Evolutionary conservation across 2,113 vertebrate species (phyloP).

Genomic region (Ceyx melanurus): DNA sequence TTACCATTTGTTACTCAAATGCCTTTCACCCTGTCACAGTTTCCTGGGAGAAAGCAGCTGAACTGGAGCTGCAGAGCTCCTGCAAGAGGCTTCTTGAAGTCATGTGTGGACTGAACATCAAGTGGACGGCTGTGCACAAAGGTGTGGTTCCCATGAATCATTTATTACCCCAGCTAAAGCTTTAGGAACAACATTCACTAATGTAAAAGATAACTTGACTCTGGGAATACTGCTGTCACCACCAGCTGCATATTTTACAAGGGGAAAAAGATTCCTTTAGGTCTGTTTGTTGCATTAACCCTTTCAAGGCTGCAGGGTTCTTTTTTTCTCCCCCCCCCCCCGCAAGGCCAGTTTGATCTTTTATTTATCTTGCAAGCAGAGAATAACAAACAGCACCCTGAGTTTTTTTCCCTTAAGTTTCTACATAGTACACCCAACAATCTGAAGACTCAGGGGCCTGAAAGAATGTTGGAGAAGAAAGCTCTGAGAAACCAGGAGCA

Average conservation of each 20-base stretch:
- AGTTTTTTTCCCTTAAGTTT: constrained; percentile 9
- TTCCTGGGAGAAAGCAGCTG: constrained; percentile 43
- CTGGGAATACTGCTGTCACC: constrained; percentile 55
- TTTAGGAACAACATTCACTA: constrained; percentile 64
- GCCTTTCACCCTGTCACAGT: constrained; percentile 68
- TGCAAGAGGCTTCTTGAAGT: constrained; percentile 51
- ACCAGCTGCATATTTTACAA: constrained; percentile 48
- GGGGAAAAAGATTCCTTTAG: constrained; percentile 53
- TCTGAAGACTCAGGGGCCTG: background rate
- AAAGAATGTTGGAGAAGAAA: constrained; percentile 16
- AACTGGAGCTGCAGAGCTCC: constrained; percentile 46
- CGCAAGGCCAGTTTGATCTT: constrained; percentile 42
- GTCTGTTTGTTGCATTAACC: constrained; percentile 32
- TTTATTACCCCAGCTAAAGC: constrained; percentile 63
- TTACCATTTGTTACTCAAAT: constrained; percentile 64
- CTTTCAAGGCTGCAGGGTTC: background rate
- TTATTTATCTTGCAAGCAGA: constrained; percentile 31
- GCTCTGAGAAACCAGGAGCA: background rate
- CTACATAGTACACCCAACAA: background rate
- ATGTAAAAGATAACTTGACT: constrained; percentile 69
- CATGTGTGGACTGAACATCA: constrained; percentile 62
- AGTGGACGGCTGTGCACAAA: constrained; percentile 65
- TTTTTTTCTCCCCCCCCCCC: no score
- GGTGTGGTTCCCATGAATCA: constrained; percentile 72
- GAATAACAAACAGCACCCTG: background rate